Evolutionary conservation across 2,888 invertebrate species (phyloP), one percentile per base, ranked within the genome.

Genomic region (Pseudoips prasinana): DNA sequence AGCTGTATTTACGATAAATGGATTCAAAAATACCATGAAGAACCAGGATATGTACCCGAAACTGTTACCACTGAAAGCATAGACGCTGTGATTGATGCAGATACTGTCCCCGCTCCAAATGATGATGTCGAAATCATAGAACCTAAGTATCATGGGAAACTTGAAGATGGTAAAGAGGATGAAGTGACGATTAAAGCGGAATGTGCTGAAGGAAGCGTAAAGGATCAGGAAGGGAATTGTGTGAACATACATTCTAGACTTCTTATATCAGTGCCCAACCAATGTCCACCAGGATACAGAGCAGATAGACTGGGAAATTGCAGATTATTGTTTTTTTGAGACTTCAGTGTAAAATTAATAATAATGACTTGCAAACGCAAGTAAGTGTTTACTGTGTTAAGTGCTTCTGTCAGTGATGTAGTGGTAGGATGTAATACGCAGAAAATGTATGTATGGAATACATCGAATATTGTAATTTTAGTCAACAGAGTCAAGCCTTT

Each of bases 271-370:
- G 58, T 86, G 8, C 86, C 86, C 1, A 53, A 41, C 23, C 82
- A 85, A 27, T 87, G 86, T 36, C 86, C 86, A 0, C 27, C 42
- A 8, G 86, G 86, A 0, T 86, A 81, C 22, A 71, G 66, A 33
- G 56, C 45, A 8, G 86, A 85, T 39, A 60, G 73, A 57, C 46
- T 76, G 3, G 85, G 85, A 1, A 69, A 56, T 38, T 86, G 85
- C 31, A 65, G 82, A 56, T 34, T 60, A 2, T 39, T 52, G 2
- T 73, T 80, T 45, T 64, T 39, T 37, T 55, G 14, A 14, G n/a
- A n/a, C n/a, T n/a, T n/a, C n/a, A n/a, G n/a, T n/a, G n/a, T n/a
- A n/a, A n/a, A n/a, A n/a, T n/a, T n/a, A n/a, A n/a, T n/a, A n/a
- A n/a, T n/a, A n/a, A n/a, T n/a, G n/a, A n/a, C n/a, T n/a, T n/a